Evolutionary conservation across 2,888 invertebrate genomes (phyloP), one percentile per base, ranked within the genome.

Genomic region (Leptopilina drosophilae): DNA sequence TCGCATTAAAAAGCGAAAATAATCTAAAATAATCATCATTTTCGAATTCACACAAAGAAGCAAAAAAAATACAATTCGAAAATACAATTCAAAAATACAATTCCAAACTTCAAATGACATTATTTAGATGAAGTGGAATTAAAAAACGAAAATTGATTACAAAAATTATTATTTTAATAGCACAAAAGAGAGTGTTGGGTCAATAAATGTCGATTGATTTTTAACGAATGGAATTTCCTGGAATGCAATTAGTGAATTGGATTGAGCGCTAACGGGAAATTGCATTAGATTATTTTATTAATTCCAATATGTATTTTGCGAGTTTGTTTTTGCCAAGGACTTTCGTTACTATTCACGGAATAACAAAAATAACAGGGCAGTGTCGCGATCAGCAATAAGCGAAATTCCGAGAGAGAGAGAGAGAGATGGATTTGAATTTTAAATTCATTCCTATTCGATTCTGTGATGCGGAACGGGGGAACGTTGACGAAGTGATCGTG

Each of bases 401-500:
- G 73, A 73, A 73, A 73, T 73, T 56, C 56, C 5, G 53, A 73
- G 56, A 7, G 69, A 53, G 26, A 46, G 46, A 46, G 46, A 46
- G 53, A 69, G 53, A 14, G 73, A 56, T 14, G n/a, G 73, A 73
- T 73, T 73, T 73, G 73, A 73, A 73, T 53, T 73, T 73, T 33
- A 73, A 73, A 73, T 73, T 26, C 73, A n/a, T 73, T 73, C 53
- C 73, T 33, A 53, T 53, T 56, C 33, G 73, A 73, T 53, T 33
- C n/a, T 33, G 14, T 56, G 73, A 73, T 33, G 73, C 53, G 56
- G 56, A 56, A 73, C 26, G 33, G 33, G 33, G 33, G 33, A 56
- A 73, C 53, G 73, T 56, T 73, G 73, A 73, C 73, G 53, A 73
- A 73, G 73, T 73, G 73, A 73, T 73, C 73, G 53, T 53, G 56